Evolutionary conservation across 2,113 vertebrate genomes (phyloP), one percentile per base, ranked within the genome.

Genomic region (Regulus satrapa): DNA sequence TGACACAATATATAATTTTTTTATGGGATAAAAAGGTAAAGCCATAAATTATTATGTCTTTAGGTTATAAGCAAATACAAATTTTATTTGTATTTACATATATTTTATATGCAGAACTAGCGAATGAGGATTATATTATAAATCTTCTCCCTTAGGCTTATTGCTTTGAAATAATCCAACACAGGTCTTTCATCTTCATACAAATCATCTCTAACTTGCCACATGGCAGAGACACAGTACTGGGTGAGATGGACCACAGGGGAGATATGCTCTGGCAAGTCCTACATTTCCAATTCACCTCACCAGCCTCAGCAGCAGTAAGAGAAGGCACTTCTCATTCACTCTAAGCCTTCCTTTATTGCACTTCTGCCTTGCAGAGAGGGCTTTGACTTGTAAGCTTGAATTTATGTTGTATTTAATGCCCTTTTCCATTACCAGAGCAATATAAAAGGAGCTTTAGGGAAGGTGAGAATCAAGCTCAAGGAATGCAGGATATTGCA

Each of bases 401-500:
- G 28, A 83, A 85, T 88, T 92, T 76, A 62, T 55, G 75, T 69
- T 82, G 51, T 76, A 29, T 45, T 92, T 77, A 61, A 88, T 62
- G 55, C 31, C 46, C 32, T 85, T 92, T 88, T 76, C 49, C 85
- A 76, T n/a, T 59, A 67, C 63, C 38, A 80, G 93, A 90, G 59
- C 91, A 92, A 67, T 63, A 55, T 24, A 80, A 76, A 73, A 29
- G 79, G 40, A 90, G 59, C 59, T 90, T 80, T 55, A 92, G 82
- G 46, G 51, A 73, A 92, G 84, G 56, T 4, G 55, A 93, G 88
- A 95, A 94, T 80, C 88, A 46, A 40, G 59, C 51, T 92, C 75
- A 96, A 94, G 85, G 85, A 95, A 94, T 76, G 92, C 89, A 92
- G 93, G 93, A 78, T 84, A 84, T n/a, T 89, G 43, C 48, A 63